Evolutionary conservation across 2,113 vertebrate genomes (phyloP).

Genomic region (Amblyornis subalaris): DNA sequence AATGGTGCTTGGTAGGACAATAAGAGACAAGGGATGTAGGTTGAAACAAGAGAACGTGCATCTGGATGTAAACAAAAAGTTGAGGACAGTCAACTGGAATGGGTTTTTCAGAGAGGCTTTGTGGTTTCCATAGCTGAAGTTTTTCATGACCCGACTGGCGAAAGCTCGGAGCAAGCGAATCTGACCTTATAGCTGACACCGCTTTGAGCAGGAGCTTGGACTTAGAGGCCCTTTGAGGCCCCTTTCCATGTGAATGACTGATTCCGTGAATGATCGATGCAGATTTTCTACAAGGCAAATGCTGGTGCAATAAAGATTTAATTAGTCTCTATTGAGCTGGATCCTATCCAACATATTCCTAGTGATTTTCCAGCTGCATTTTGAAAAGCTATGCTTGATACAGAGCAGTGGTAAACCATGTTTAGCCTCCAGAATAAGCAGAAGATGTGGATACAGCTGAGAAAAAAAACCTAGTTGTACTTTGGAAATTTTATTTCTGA

Average conservation of each 20-base stretch:
- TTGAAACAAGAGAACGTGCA: not conserved
- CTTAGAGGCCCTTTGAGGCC: not conserved
- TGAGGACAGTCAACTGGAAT: not conserved
- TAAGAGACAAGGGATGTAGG: not conserved
- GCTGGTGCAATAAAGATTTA: constrained; percentile 2
- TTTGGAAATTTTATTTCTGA: not conserved
- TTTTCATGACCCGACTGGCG: not conserved
- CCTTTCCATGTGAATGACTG: not conserved
- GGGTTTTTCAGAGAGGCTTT: not conserved
- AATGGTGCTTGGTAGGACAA: not conserved
- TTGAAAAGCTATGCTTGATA: not conserved
- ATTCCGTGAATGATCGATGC: not conserved
- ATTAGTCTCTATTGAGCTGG: not conserved
- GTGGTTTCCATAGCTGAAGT: not conserved
- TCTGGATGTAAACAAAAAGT: not conserved
- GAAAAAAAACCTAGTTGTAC: not conserved
- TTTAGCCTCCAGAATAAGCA: not conserved
- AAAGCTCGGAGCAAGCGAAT: not conserved
- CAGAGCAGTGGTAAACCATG: not conserved
- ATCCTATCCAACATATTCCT: not conserved
- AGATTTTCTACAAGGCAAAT: constrained; percentile 20
- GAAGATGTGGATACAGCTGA: not conserved
- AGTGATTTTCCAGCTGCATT: constrained; percentile 6
- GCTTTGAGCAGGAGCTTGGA: not conserved
- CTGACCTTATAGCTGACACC: not conserved